Evolutionary conservation across 2,888 invertebrate species (phyloP).

Genomic region (Xanthia icteritia): DNA sequence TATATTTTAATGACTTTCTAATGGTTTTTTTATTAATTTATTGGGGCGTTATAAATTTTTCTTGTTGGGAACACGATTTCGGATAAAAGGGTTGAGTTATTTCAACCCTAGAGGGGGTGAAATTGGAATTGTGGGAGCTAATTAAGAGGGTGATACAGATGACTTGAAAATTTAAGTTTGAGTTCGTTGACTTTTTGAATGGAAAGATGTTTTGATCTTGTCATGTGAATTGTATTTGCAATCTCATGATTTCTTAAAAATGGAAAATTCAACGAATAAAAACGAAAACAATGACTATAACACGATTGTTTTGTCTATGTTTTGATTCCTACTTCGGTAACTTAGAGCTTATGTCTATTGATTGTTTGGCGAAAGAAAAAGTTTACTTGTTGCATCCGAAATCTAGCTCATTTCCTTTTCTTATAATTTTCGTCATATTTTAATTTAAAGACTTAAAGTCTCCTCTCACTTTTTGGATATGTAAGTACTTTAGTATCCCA

Average conservation of each 20-base stretch:
- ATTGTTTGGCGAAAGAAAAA: background rate
- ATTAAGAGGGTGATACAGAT: constrained; percentile 56
- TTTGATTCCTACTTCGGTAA: background rate
- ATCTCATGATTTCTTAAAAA: background rate
- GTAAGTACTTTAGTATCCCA: too few relatives aligned
- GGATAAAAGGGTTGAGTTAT: constrained; percentile 60
- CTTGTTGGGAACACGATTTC: constrained; percentile 57
- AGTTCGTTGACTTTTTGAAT: constrained; percentile 52
- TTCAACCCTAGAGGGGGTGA: constrained; percentile 46
- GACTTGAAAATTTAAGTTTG: constrained; percentile 48
- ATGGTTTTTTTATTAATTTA: constrained; percentile 72
- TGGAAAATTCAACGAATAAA: background rate
- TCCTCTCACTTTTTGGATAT: background rate
- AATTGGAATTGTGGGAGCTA: constrained; percentile 57
- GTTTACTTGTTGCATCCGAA: background rate
- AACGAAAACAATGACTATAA: background rate
- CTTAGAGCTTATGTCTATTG: background rate
- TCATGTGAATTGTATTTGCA: background rate
- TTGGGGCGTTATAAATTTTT: constrained; percentile 63
- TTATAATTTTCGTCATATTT: background rate
- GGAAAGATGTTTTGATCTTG: constrained; percentile 31
- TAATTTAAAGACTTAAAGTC: background rate
- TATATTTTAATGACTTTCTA: constrained; percentile 76
- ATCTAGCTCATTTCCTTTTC: background rate
- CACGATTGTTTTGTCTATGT: background rate